phyloP scores from a whole-genome alignment of 2,888 invertebrate genomes.

The Loripinus fragilis region DNA sequence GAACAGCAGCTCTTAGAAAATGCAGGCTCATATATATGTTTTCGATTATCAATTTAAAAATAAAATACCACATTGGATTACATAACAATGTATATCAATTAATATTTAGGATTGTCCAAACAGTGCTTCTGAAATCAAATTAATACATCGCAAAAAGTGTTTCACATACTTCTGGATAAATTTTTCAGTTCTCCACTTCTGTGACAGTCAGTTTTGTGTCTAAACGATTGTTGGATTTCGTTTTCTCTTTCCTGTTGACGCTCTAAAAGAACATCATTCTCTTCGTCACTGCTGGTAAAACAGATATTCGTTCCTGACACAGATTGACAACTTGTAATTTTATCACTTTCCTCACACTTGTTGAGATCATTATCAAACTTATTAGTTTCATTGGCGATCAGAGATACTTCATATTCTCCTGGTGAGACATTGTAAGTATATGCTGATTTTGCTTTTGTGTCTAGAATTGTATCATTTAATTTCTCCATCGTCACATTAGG shows the following conservation, averaged over 20 bases:
- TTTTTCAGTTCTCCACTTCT: neutral
- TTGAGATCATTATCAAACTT: neutral
- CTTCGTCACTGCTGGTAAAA: neutral
- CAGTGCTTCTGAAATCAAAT: too few species aligned
- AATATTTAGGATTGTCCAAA: too few species aligned
- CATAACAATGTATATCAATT: too few species aligned
- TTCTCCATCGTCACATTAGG: neutral
- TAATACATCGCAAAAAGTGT: too few species aligned
- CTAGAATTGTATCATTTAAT: neutral
- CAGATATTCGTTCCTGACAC: neutral
- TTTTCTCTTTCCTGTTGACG: neutral
- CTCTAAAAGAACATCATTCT: neutral
- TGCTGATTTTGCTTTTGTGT: neutral
- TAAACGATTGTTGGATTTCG: neutral
- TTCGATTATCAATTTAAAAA: too few species aligned
- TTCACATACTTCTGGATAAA: too few species aligned
- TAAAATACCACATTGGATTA: too few species aligned
- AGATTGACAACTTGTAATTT: neutral
- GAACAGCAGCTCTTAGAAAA: too few species aligned
- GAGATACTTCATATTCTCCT: neutral
- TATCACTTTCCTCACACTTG: neutral
- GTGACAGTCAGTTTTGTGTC: neutral
- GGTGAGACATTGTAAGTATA: neutral
- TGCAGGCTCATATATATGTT: too few species aligned
- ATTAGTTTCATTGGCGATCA: neutral